Base-by-base conservation (phyloP, 2,888 invertebrate genomes). In the Alcis repandata region DNA sequence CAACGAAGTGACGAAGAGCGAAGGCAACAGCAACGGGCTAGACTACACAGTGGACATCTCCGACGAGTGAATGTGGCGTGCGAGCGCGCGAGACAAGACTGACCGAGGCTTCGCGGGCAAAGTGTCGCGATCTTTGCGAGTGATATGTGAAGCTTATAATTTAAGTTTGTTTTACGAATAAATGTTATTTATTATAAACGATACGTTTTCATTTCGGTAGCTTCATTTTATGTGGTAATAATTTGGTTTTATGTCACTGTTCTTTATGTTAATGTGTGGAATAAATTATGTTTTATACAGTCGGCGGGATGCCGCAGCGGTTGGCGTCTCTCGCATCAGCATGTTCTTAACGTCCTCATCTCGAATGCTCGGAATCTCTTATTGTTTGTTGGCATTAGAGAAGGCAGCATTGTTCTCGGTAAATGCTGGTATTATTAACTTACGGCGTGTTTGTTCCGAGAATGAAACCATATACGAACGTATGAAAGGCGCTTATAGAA, bases 1-100 rank as follows among this genome's bases (percentile, higher is more conserved):
- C 66, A 93, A 93, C 64, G 92, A 92, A 80, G 92, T 92, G 15
- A 82, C 87, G 0, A 92, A 92, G 70, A 87, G 86, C 0, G 89
- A 91, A 1, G 84, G 76, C 1, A 92, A 92, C 52, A 89, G 84
- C 1, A 92, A 92, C 52, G 89, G 84, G 1, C 62, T 92, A 17
- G 92, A 92, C 65, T 90, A 91, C 71, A 79, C 84, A 7, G 59
- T 88, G 40, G 77, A 87, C 32, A 89, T 86, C 53, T 46, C 70
- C 1, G 88, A 63, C 20, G 87, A 90, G 81, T 92, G 84, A 90
- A 68, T 41, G 56, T 27, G 67, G 43, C 40, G 9, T 22, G 32
- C 43, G 17, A n/a, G 48, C 66, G 66, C 71, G 79, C 79, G 77
- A 76, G 68, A 72, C 82, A 87, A 92, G 91, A 91, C 91, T 92